These are phyloP conservation scores for Caiman crocodilus DNA, from an alignment of 2,797 vertebrate species.

Conservation along the genomic window DNA sequence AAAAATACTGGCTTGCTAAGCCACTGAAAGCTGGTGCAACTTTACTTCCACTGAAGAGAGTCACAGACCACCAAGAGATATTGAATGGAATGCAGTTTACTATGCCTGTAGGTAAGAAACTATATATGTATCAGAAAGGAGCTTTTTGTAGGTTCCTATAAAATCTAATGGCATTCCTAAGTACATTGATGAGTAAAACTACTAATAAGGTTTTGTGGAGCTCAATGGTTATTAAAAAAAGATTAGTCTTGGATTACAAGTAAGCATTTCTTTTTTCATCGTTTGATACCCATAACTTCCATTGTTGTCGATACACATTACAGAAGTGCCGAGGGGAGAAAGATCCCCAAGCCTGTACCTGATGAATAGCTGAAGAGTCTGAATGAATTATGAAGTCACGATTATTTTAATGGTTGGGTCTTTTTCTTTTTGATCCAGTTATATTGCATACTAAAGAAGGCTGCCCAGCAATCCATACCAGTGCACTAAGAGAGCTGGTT, in stretches of 20 bases:
- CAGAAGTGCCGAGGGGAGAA: neutral
- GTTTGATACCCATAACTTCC: neutral
- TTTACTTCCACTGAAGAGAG: neutral
- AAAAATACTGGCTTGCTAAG: neutral
- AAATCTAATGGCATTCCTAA: neutral
- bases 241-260: constrained; percentile 7
- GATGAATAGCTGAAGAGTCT: constrained; percentile 33
- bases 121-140: neutral
- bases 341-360: neutral
- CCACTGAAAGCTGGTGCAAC: neutral
- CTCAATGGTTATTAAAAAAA: neutral
- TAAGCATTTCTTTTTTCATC: constrained; percentile 24
- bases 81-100: neutral
- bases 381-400: constrained; percentile 43
- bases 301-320: neutral
- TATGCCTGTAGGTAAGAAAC: neutral
- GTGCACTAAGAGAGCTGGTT: constrained; percentile 58
- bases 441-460: constrained; percentile 64
- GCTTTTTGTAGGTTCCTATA: neutral
- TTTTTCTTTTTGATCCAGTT: constrained; percentile 63
- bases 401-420: constrained; percentile 63
- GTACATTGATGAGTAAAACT: neutral
- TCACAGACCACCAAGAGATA: neutral
- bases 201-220: neutral
- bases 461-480: constrained; percentile 56